Evolutionary conservation across 2,797 vertebrate species (phyloP).

Genomic region (Arnoldichthys spilopterus): DNA sequence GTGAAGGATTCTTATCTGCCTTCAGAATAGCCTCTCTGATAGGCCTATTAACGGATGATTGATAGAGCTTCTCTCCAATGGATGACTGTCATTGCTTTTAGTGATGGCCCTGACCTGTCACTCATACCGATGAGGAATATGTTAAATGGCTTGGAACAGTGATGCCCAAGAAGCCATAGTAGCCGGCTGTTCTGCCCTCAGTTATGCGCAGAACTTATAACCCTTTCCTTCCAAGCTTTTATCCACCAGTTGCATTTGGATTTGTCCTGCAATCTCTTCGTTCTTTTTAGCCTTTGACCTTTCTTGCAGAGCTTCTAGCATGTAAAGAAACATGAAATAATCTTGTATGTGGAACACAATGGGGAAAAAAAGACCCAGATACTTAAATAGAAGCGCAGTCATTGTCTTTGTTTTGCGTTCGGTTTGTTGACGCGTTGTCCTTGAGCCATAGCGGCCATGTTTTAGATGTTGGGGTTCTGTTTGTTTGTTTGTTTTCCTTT

Average conservation of each 20-base stretch:
- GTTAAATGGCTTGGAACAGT: slow-evolving; percentile 52
- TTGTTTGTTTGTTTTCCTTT: slow-evolving; percentile 41
- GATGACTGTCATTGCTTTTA: slow-evolving; percentile 50
- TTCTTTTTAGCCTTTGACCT: not conserved
- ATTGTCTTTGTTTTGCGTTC: slow-evolving; percentile 23
- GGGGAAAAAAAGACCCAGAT: not conserved
- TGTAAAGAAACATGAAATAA: not conserved
- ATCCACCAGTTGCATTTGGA: slow-evolving; percentile 10
- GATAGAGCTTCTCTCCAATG: slow-evolving; percentile 50
- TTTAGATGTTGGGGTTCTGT: slow-evolving; percentile 3
- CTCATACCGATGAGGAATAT: slow-evolving; percentile 52
- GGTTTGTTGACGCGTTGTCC: slow-evolving; percentile 32
- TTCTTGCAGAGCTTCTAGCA: not conserved
- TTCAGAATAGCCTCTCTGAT: slow-evolving; percentile 38
- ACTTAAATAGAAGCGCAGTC: slow-evolving; percentile 1
- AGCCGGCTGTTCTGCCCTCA: slow-evolving; percentile 3
- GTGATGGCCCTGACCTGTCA: slow-evolving; percentile 54
- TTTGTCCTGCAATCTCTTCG: not conserved
- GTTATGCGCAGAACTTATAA: not conserved
- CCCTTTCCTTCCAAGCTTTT: slow-evolving; percentile 12
- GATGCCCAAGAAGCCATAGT: slow-evolving; percentile 26
- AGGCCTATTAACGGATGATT: slow-evolving; percentile 55
- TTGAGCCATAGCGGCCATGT: slow-evolving; percentile 30
- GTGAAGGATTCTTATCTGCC: slow-evolving; percentile 25
- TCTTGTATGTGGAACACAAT: not conserved